phyloP scores from a whole-genome alignment of 1,140 invertebrate species.

The Nilaparvata lugens region DNA sequence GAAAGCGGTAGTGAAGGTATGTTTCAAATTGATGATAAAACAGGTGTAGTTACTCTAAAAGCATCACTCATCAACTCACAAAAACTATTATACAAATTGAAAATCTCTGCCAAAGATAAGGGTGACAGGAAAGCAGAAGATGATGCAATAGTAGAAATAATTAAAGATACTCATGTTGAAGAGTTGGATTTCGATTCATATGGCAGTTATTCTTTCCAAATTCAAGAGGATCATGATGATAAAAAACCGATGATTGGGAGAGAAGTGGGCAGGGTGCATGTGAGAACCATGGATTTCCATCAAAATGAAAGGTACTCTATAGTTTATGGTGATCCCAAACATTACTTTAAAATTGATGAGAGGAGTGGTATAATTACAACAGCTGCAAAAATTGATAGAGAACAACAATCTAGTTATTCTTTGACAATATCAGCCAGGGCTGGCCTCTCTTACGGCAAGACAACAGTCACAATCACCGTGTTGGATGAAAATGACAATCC shows the following conservation, averaged over 20 bases:
- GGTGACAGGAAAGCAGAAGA: constrained; percentile 57
- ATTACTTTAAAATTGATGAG: constrained; percentile 71
- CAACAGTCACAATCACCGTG: constrained; percentile 67
- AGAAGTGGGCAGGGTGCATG: constrained; percentile 65
- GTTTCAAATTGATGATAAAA: constrained; percentile 66
- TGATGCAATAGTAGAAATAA: constrained; percentile 72
- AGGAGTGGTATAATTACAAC: constrained; percentile 70
- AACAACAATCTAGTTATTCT: constrained; percentile 63
- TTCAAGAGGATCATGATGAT: constrained; percentile 60
- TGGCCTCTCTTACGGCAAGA: constrained; percentile 56
- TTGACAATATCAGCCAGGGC: constrained; percentile 65
- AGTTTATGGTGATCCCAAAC: constrained; percentile 66
- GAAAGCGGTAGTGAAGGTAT: constrained; percentile 66
- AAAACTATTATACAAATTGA: constrained; percentile 59
- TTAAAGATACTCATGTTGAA: constrained; percentile 58
- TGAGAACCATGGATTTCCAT: constrained; percentile 41
- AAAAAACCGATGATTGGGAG: constrained; percentile 44
- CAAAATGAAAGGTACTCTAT: constrained; percentile 62
- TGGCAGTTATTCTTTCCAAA: constrained; percentile 67
- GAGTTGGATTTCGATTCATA: constrained; percentile 60
- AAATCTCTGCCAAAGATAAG: constrained; percentile 66
- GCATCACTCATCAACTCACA: constrained; percentile 48
- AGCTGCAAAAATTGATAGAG: constrained; percentile 71
- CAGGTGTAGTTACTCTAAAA: constrained; percentile 59
- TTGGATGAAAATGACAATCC: constrained; percentile 89